Evolutionary conservation across 2,888 invertebrate species (phyloP), one percentile per base, ranked within the genome.

Genomic region (Oxycera nigricornis): DNA sequence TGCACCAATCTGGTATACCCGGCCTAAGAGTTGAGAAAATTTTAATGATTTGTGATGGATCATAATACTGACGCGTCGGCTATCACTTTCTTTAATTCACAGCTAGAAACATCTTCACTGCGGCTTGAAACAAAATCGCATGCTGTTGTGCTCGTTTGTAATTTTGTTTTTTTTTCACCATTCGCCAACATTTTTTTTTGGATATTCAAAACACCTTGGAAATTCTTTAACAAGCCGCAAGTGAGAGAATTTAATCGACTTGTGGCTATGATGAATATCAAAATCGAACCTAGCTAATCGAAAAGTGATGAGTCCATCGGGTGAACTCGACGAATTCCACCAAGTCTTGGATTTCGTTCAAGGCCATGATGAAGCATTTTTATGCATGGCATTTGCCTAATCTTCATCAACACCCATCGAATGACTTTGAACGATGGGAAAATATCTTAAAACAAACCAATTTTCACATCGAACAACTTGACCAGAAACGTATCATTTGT

Each of bases 391-490:
- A 6, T 28, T 59, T 17, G 2, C 30, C 14, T 28, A 59, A n/a
- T n/a, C n/a, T n/a, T n/a, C n/a, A 55, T 55, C 52, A 55, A 55
- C 24, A 24, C 17, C 24, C 7, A 55, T 55, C 52, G 24, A 55
- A 20, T 55, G 24, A 55, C 24, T 17, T 9, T 24, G 6, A 55
- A 24, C 30, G 59, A 26, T 59, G 59, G 30, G 59, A 59, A 59
- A 59, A 59, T 7, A 4, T 22, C n/a, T 9, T 28, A 9, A 46
- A 46, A 24, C 14, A 30, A 59, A 59, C 59, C 24, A 59, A 59
- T 59, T 59, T 59, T 59, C 59, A 59, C 59, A 59, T 59, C 59
- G 59, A 59, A n/a, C n/a, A n/a, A 59, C 59, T 59, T 59, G 30
- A 59, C 26, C 59, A 59, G 11, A 28, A 26, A 28, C 28, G 6